Evolutionary conservation across 1,140 invertebrate species (phyloP), one percentile per base, ranked within the genome.

Genomic region (Hesperophylax magnus): DNA sequence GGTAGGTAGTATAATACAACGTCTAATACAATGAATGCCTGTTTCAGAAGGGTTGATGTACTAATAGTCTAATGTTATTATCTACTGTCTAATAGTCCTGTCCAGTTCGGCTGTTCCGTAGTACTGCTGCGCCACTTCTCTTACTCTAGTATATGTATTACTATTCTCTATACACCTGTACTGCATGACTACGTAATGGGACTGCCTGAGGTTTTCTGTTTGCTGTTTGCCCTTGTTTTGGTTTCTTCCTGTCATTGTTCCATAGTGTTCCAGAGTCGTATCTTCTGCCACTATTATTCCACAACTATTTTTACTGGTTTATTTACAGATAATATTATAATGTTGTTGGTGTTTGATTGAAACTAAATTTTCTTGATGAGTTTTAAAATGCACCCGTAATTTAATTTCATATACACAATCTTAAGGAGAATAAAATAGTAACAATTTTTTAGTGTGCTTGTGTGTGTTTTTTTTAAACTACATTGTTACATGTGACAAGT

Each of bases 1-100:
- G 79, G 78, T 83, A 83, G 78, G 78, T 83, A 83, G 78, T 31
- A 18, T 69, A 61, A 67, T 79, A 61, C 86, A 86, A 85, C 83
- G 85, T 85, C 82, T n/a, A n/a, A n/a, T n/a, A n/a, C 82, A 79
- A 86, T 88, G 86, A 85, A 86, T 85, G 86, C 86, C 86, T 84
- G 87, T 90, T 90, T 90, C 89, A 90, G 90, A 90, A 90, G 89
- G 89, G 89, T 90, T 90, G 89, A 90, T 87, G 86, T 87, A 87
- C 83, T 84, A 84, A 84, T 84, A 78, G 69, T 79, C 69, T 39
- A 39, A 31, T 39, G 1, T n/a, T n/a, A n/a, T n/a, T n/a, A n/a
- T n/a, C n/a, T n/a, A n/a, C n/a, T n/a, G 34, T 9, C 34, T 39
- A 39, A 39, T 39, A 47, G 39, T 72, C 52, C 80, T 78, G 53